These are phyloP conservation scores for Drosophila nikananu DNA, from an alignment of 1,140 invertebrate species.

Conservation along the genomic window DNA sequence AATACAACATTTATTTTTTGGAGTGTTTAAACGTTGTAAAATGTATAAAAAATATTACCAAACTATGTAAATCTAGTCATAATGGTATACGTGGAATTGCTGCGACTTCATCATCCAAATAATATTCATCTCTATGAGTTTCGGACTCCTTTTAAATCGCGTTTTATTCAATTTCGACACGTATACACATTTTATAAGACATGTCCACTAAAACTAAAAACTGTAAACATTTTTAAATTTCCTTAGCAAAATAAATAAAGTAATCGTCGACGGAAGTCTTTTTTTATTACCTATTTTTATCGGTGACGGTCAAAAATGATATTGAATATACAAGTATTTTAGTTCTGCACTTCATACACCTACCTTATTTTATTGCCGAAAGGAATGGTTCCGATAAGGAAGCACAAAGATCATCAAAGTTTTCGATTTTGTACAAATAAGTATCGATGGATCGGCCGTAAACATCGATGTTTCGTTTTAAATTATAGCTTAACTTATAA, in stretches of 20 bases:
- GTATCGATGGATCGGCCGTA: too few relatives aligned
- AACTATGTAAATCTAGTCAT: conserved; percentile 49
- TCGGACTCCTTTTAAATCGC: conserved; percentile 34
- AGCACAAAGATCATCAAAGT: too few relatives aligned
- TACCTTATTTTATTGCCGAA: too few relatives aligned
- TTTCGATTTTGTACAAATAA: too few relatives aligned
- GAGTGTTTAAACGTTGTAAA: conserved; percentile 82
- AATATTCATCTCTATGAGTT: conserved; percentile 45
- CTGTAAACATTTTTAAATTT: conserved; percentile 68
- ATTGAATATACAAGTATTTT: too few relatives aligned
- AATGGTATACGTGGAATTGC: conserved; percentile 53
- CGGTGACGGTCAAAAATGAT: neutral
- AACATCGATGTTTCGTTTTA: too few relatives aligned
- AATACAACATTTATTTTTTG: conserved; percentile 83
- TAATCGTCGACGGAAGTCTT: conserved; percentile 20
- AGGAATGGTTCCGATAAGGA: too few relatives aligned
- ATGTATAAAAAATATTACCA: conserved; percentile 55
- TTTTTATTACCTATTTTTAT: neutral
- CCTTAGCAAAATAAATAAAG: conserved; percentile 65
- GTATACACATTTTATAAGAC: conserved; percentile 64
- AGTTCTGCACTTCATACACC: too few relatives aligned
- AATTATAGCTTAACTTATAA: too few relatives aligned
- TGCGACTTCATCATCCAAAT: conserved; percentile 32
- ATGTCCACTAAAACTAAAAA: conserved; percentile 69
- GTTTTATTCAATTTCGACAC: conserved; percentile 47